Percentiles rank a stretch among this genome's conserved stretches.
Conservation (phyloP, 92 coral and sea anemone species). For the Heliopora coerulea region DNA sequence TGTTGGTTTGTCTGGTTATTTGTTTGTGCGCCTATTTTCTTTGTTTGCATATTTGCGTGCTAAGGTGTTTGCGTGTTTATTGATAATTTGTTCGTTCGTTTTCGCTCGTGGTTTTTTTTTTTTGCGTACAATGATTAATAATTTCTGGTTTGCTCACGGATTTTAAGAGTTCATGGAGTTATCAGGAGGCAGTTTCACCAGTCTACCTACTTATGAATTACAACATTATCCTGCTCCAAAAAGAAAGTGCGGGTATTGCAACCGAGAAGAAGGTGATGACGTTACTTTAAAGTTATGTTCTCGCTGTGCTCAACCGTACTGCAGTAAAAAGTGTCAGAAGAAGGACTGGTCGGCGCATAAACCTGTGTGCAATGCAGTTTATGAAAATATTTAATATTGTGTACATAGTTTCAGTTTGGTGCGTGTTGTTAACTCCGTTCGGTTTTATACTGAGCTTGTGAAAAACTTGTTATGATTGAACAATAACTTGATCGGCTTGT, state of each 20-base stretch:
- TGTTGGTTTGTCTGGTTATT: too few relatives aligned
- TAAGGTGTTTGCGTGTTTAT: too few relatives aligned
- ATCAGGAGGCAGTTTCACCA: constrained; percentile 47
- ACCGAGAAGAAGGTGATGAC: constrained; percentile 43
- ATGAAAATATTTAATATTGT: constrained; percentile 4
- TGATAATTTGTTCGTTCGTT: too few relatives aligned
- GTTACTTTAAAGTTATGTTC: constrained; percentile 45
- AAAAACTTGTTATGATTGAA: too few relatives aligned
- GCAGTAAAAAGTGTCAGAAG: constrained; percentile 45
- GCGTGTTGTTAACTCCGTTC: too few relatives aligned
- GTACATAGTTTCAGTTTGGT: not conserved
- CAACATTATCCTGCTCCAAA: constrained; percentile 21
- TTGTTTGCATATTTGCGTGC: not conserved
- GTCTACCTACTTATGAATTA: constrained; percentile 41
- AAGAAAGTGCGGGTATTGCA: constrained; percentile 53
- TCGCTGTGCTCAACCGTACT: constrained; percentile 53
- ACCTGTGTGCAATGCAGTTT: constrained; percentile 34
- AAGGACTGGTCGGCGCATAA: constrained; percentile 49
- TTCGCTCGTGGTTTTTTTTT: too few relatives aligned
- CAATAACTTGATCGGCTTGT: too few relatives aligned
- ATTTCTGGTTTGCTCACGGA: not conserved
- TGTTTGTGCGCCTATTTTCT: too few relatives aligned
- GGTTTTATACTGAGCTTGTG: too few relatives aligned
- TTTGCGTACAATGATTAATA: not conserved
- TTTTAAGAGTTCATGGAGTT: constrained; percentile 52